Conservation (phyloP, 1,140 invertebrate species). For the Ips typographus region DNA sequence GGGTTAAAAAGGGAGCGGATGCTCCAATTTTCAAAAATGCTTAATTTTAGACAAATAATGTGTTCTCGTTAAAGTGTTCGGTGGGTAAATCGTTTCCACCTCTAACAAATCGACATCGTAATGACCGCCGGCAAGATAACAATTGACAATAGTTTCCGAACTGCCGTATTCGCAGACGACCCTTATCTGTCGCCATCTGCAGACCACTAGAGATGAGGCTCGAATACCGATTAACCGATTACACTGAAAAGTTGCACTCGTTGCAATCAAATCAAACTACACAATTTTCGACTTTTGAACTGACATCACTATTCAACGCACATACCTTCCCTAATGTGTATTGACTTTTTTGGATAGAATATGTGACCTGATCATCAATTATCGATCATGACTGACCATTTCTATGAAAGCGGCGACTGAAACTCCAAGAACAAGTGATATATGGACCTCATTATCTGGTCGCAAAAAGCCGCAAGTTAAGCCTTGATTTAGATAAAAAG, state of each 20-base stretch:
- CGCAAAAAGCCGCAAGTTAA: slow-evolving; percentile 28
- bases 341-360: no score
- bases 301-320: no score
- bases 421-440: slow-evolving; percentile 12
- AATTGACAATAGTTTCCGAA: slow-evolving; percentile 37
- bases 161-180: slow-evolving; percentile 35
- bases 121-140: slow-evolving; percentile 35
- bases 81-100: slow-evolving; percentile 20
- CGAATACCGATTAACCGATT: not conserved
- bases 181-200: slow-evolving; percentile 42
- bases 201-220: slow-evolving; percentile 17
- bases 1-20: no score
- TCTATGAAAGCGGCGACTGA: no score
- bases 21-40: no score
- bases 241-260: no score
- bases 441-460: slow-evolving; percentile 30
- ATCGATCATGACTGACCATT: no score
- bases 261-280: no score
- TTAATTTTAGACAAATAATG: not conserved
- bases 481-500: slow-evolving; percentile 26
- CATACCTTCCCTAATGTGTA: no score
- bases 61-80: slow-evolving; percentile 27
- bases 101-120: slow-evolving; percentile 30
- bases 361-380: no score
- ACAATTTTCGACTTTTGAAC: no score